Evolutionary conservation across 2,113 vertebrate species (phyloP), one percentile per base, ranked within the genome.

Genomic region (Percina caprodes): DNA sequence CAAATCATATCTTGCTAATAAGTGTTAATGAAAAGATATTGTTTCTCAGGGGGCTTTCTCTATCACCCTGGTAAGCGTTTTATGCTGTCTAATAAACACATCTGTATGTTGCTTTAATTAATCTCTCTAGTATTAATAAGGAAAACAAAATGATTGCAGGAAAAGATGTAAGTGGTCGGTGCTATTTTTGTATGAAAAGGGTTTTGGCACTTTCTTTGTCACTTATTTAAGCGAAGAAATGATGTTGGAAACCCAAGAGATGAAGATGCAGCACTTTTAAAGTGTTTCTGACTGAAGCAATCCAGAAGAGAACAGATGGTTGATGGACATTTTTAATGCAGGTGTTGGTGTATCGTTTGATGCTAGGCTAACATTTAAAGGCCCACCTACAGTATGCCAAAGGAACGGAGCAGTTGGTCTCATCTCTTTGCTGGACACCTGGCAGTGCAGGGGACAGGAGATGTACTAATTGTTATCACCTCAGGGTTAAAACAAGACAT

Each of bases 51-150:
- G n/a, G 73, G 65, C 19, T 42, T 73, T 35, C 46, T 78, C 73
- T 72, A 74, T 86, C 79, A 80, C 81, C 74, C 67, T 52, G 13
- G 24, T 77, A 65, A 65, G 61, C 55, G 59, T 15, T 82, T 79
- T 79, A 46, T 80, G 69, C 33, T 30, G n/a, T 56, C 54, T 83
- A 62, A 81, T 84, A 84, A 88, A 84, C 69, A 86, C 33, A 13
- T 46, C n/a, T 52, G 30, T 78, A 56, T 80, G 83, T 73, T 76
- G 51, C 54, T 72, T 85, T 79, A 82, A 88, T 89, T 84, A 84
- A 82, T 89, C 23, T 76, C 54, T 30, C 33, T 56, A 68, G 77
- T 73, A 76, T 77, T 45, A 84, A 65, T 77, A 82, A 77, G 63
- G 23, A 61, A 75, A 74, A 70, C 69, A 77, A 85, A 81, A 68